Evolutionary conservation across 2,888 invertebrate species (phyloP).

Genomic region (Lathronympha strigana): DNA sequence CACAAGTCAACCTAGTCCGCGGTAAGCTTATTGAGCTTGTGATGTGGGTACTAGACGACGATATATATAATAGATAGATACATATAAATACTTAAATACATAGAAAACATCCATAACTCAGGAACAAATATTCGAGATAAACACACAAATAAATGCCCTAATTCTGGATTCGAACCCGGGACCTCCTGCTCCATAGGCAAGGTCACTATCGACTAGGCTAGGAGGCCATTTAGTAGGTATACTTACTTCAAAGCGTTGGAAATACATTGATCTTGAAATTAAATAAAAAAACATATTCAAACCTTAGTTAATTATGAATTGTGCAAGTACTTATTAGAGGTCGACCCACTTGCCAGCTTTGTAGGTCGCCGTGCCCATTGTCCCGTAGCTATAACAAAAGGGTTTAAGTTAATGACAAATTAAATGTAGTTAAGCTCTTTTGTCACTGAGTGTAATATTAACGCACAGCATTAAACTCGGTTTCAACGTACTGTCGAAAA

Average conservation of each 20-base stretch:
- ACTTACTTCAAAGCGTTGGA: neutral
- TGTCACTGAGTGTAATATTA: neutral
- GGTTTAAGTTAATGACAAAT: neutral
- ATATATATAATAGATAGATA: too few species aligned
- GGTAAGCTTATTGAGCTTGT: too few species aligned
- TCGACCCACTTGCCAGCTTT: slow-evolving; percentile 73
- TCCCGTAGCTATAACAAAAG: slow-evolving; percentile 46
- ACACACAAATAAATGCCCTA: too few species aligned
- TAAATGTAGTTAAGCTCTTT: neutral
- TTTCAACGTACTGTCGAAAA: slow-evolving; percentile 16
- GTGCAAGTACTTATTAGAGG: slow-evolving; percentile 50
- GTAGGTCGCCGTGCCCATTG: slow-evolving; percentile 75
- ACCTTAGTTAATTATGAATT: slow-evolving; percentile 25
- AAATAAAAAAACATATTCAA: slow-evolving; percentile 4
- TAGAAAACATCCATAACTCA: too few species aligned
- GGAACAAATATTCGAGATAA: too few species aligned
- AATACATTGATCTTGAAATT: neutral
- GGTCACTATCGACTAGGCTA: too few species aligned
- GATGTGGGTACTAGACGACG: too few species aligned
- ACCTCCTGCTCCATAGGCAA: too few species aligned
- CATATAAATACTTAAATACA: too few species aligned
- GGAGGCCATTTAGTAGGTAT: too few species aligned
- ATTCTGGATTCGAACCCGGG: too few species aligned
- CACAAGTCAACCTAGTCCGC: too few species aligned
- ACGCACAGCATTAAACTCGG: slow-evolving; percentile 12